Base-by-base conservation (phyloP, 2,888 invertebrate species). In the Ectropis crepuscularia region DNA sequence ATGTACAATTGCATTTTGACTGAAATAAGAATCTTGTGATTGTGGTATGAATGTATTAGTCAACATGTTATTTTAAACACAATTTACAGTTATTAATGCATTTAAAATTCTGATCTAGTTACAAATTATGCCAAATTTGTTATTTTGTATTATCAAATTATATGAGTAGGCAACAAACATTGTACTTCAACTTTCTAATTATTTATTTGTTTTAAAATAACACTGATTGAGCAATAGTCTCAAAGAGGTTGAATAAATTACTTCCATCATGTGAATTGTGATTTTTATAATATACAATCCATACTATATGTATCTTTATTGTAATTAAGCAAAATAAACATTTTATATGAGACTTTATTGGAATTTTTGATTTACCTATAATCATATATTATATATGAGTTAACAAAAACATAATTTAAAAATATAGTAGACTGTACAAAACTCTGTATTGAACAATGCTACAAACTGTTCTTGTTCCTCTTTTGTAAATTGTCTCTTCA, bases 341-440 rank as follows among this genome's bases (percentile, higher is more conserved):
- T 92, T 92, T 92, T 92, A 90, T 92, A 92, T 91, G 92, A 92
- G 89, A 91, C 89, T 89, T 91, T 88, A 74, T 84, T 77, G 79
- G 59, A 74, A 63, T 74, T 83, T 83, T 84, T 51, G 9, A 45
- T 43, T 58, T 58, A 12, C 11, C 39, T 51, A 28, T 39, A 11
- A 4, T 28, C 57, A 7, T 8, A 53, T 53, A 11, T n/a, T 46
- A 42, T 38, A 58, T 39, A 28, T 1, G 16, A 28, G 16, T 28
- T 28, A 28, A 28, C 16, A 28, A n/a, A n/a, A n/a, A 28, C 16
- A 28, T 28, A 4, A 2, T 28, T 28, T 28, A 28, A 28, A 28
- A 28, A 28, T 28, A 28, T 28, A 28, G 4, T 2, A 2, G 16
- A 28, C 1, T 28, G 16, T 28, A n/a, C 16, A 28, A 28, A 28